Base-by-base conservation (phyloP, 2,113 vertebrate species). In the Corvus hawaiiensis region DNA sequence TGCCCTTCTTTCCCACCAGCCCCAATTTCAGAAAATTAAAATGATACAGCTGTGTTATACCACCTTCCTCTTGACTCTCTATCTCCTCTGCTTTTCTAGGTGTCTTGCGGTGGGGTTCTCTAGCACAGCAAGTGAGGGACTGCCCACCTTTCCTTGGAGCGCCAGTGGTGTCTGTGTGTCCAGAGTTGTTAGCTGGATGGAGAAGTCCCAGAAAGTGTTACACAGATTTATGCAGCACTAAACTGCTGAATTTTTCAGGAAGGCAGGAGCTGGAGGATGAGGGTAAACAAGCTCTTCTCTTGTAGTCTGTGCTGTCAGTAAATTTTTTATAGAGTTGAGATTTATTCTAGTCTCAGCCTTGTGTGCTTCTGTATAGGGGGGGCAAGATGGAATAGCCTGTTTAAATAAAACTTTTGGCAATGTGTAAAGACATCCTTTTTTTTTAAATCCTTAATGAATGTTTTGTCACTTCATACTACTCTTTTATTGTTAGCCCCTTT, bases 311-410 rank as follows among this genome's bases (percentile, higher is more conserved):
- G 64, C 71, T 94, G 88, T 86, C 79, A 88, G 84, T 96, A 92
- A 82, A 93, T 96, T 96, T 95, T 96, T 95, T 95, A 93, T 89
- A 46, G 88, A 91, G 90, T 33, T 91, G 83, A 92, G 76, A 94
- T 97, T 95, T 96, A 95, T 96, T 90, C 73, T 89, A 35, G 68
- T 67, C 51, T 94, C 88, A 97, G 2, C 44, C 76, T 83, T 17
- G 0, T 73, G 66, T 85, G 78, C 33, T 78, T 95, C 26, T 75
- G 51, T 68, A 66, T 72, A 75, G 79, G 39, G 16, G 26, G 84
- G 41, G 28, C n/a, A 78, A 44, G 58, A 84, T 8, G 43, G 64
- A 96, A 51, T 79, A 93, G 35, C 54, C 64, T 96, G 83, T 64
- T 89, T 92, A 93, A 93, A 82, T 91, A 94, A 84, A 93, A 90